Percentiles rank a stretch among this genome's conserved stretches.
These are phyloP conservation scores for Solen grandis DNA, from an alignment of 1,140 invertebrate genomes.

Conservation along the genomic window DNA sequence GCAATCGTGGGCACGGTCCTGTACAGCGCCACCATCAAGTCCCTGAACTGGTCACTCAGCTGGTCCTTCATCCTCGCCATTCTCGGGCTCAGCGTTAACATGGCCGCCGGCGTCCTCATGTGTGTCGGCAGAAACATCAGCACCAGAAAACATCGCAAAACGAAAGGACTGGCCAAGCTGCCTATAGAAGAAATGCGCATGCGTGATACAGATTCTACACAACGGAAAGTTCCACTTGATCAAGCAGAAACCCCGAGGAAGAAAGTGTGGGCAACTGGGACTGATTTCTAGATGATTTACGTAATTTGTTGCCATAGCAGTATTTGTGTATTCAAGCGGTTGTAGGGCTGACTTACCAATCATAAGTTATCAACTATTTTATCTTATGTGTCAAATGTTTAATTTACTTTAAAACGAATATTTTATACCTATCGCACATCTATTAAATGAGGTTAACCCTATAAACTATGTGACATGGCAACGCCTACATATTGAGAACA, in stretches of 20 bases:
- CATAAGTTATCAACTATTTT: no score
- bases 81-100: slow-evolving; percentile 21
- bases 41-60: slow-evolving; percentile 1
- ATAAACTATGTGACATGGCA: no score
- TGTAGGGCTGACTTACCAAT: no score
- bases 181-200: slow-evolving; percentile 30
- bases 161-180: not conserved
- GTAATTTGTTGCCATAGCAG: no score
- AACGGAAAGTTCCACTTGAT: not conserved
- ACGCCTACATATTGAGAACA: no score
- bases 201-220: slow-evolving; percentile 4
- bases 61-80: slow-evolving; percentile 38
- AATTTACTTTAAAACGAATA: no score
- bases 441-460: no score
- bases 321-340: no score
- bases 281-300: no score
- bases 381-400: no score
- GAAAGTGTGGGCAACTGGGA: slow-evolving; percentile 2
- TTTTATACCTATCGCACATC: no score
- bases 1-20: slow-evolving; percentile 26
- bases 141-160: not conserved
- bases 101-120: slow-evolving; percentile 39
- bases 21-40: slow-evolving; percentile 15
- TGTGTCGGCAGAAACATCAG: slow-evolving; percentile 50
- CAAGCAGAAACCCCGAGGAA: not conserved